Base-by-base conservation (phyloP, 2,888 invertebrate species). In the Lumbricus terrestris region DNA sequence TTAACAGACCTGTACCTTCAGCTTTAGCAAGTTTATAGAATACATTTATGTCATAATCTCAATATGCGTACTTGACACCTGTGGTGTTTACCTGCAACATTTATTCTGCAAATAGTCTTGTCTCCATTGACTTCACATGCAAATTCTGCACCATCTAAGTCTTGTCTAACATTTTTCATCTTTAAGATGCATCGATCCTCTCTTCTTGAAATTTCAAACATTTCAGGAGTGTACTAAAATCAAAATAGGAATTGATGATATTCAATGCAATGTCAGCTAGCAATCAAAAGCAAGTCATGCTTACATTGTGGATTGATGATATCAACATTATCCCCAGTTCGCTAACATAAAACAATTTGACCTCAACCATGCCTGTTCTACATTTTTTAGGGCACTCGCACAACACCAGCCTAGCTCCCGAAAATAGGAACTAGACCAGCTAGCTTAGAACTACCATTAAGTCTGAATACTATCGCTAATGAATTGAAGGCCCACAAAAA, bases 131-230 rank as follows among this genome's bases (percentile, higher is more conserved):
- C 97, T 95, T 96, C 97, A 94, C 99, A 99, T 82, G 96, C 96
- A 95, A 98, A 99, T 94, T 97, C 97, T 54, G 97, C 98, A 92
- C 97, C 96, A 95, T 99, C 98, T 35, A 89, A 83, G 93, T 97
- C 97, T 88, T 97, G 95, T 89, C 96, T 96, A 42, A 97, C 97
- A 92, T 96, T 96, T 95, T 97, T 97, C 92, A 99, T 97, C 16
- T 96, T 96, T 85, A 99, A 96, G 91, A 97, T 97, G 94, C 99
- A 98, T 90, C 97, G 96, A 90, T 95, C 94, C 92, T 95, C 95
- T 90, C 95, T 93, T 13, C 95, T 93, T 29, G 98, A 97, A 93
- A 98, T 98, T 93, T 97, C 96, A 95, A 96, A 98, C 92, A 97
- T 96, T 90, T 98, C 97, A 90, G 94, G 93, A 13, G 93, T 93